Evolutionary conservation across 2,113 vertebrate genomes (phyloP).

Genomic region (Eonycteris spelaea): DNA sequence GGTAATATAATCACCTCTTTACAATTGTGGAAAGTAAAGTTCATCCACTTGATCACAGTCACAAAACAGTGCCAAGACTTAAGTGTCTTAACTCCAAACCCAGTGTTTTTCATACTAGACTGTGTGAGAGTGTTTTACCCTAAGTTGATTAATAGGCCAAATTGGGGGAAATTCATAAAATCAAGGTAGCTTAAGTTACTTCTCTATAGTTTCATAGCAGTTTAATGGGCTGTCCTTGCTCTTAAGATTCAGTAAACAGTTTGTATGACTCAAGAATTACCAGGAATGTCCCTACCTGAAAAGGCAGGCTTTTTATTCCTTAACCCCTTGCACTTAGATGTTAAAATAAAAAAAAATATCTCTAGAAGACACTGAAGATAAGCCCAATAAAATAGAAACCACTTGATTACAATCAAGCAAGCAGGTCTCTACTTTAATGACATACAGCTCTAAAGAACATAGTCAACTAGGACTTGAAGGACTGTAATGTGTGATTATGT

Average conservation of each 20-base stretch:
- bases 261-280: background rate
- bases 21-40: background rate
- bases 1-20: background rate
- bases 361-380: background rate
- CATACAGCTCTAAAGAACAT: background rate
- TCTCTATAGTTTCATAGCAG: background rate
- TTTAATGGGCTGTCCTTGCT: background rate
- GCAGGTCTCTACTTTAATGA: background rate
- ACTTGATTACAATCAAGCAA: background rate
- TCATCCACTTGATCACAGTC: background rate
- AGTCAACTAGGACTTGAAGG: background rate
- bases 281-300: background rate
- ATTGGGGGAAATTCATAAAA: background rate
- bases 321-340: background rate
- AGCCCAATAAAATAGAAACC: background rate
- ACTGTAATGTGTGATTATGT: accelerated
- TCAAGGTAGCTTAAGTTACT: background rate
- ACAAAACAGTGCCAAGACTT: background rate
- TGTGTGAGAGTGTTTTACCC: background rate
- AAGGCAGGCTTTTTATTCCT: background rate
- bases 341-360: background rate
- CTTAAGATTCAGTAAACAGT: background rate
- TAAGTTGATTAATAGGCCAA: background rate
- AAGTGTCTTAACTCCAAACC: background rate
- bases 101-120: background rate